Evolutionary conservation across 2,888 invertebrate species (phyloP).

Genomic region (Ormyrus labotus): DNA sequence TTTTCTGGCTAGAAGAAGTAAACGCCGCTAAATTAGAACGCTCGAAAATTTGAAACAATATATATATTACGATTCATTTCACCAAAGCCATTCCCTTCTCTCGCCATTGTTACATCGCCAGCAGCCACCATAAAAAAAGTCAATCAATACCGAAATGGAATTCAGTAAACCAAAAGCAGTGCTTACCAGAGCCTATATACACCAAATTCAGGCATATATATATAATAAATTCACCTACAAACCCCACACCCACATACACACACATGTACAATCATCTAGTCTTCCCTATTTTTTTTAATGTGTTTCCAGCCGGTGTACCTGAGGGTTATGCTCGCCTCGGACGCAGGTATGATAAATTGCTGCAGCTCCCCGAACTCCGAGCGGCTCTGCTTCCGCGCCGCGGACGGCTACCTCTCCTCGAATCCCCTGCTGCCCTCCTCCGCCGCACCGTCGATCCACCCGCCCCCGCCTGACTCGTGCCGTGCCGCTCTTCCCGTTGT

Average conservation of each 20-base stretch:
- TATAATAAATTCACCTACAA: too few species aligned
- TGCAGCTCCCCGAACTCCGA: slow-evolving; percentile 75
- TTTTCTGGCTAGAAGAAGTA: too few species aligned
- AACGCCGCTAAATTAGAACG: too few species aligned
- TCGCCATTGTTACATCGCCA: not conserved
- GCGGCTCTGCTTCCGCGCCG: slow-evolving; percentile 73
- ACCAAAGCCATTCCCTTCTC: not conserved
- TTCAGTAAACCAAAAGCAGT: not conserved
- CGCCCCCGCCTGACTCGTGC: too few species aligned
- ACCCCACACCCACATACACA: not conserved
- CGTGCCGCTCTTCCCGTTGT: too few species aligned
- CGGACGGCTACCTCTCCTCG: slow-evolving; percentile 65
- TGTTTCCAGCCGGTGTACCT: slow-evolving; percentile 88
- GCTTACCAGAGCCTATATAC: not conserved
- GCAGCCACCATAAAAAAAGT: not conserved
- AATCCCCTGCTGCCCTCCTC: too few species aligned
- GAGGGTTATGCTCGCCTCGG: slow-evolving; percentile 82
- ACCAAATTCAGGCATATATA: too few species aligned
- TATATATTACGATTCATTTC: too few species aligned
- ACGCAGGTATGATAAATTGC: slow-evolving; percentile 87
- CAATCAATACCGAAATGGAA: not conserved
- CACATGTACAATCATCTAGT: slow-evolving; percentile 37
- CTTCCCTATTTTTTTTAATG: slow-evolving; percentile 54
- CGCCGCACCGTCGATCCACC: too few species aligned
- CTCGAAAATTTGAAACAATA: too few species aligned